A percentile compares a stretch with the other conserved stretches of the same genome.
Evolutionary conservation across 2,888 invertebrate species (phyloP).

Genomic region (Stenurella melanura): DNA sequence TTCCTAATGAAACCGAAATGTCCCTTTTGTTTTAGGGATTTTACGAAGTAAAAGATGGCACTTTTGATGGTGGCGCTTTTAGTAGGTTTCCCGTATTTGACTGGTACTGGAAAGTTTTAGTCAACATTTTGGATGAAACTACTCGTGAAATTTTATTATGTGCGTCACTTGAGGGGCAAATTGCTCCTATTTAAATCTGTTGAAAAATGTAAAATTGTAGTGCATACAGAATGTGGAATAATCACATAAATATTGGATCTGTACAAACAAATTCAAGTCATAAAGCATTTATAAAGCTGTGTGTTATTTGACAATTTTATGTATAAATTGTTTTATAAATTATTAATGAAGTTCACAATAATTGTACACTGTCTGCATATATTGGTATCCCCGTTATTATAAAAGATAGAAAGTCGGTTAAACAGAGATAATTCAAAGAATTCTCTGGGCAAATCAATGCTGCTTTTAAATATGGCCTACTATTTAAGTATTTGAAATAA

Average conservation of each 20-base stretch:
- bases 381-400: too few species aligned
- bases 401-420: too few species aligned
- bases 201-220: not conserved
- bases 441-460: too few species aligned
- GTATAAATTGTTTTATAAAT: too few species aligned
- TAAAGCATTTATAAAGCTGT: too few species aligned
- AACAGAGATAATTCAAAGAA: too few species aligned
- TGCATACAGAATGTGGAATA: not conserved
- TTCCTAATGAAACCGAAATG: not conserved
- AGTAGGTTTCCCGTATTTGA: constrained; percentile 59
- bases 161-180: constrained; percentile 59
- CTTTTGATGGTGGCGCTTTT: constrained; percentile 62
- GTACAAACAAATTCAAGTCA: too few species aligned
- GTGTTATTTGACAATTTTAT: too few species aligned
- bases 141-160: constrained; percentile 54
- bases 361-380: too few species aligned
- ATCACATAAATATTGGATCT: not conserved
- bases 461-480: too few species aligned
- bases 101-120: constrained; percentile 63
- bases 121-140: constrained; percentile 52
- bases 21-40: constrained; percentile 56
- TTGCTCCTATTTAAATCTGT: constrained; percentile 53
- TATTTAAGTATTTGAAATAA: too few species aligned
- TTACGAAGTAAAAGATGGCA: constrained; percentile 59
- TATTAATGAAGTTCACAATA: too few species aligned